Evolutionary conservation across 2,113 vertebrate species (phyloP).

Genomic region (Ophiodon elongatus): DNA sequence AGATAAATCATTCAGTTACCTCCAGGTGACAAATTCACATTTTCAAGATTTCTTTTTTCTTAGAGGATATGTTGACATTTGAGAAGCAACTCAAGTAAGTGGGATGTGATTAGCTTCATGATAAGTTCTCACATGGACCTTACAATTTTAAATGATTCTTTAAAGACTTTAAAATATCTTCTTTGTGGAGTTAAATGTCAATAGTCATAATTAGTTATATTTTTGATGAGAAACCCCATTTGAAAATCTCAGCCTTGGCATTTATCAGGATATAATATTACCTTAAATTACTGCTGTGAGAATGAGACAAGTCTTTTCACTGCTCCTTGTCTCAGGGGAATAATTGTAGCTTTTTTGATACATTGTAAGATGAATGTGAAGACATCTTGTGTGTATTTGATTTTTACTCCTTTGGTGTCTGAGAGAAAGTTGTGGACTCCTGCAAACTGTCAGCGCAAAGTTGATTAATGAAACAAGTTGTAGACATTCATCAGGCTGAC

Average conservation of each 20-base stretch:
- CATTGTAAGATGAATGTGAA: neutral
- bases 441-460: neutral
- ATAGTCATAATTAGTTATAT: neutral
- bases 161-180: conserved; percentile 16
- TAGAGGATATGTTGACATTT: conserved; percentile 39
- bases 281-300: neutral
- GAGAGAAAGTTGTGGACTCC: conserved; percentile 7
- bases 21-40: conserved; percentile 41
- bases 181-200: conserved; percentile 5
- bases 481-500: neutral
- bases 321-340: neutral
- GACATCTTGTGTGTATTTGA: conserved; percentile 3
- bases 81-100: conserved; percentile 22
- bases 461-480: conserved; percentile 17
- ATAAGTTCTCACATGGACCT: neutral
- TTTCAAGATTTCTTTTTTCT: conserved; percentile 29
- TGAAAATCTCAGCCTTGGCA: neutral
- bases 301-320: neutral
- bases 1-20: conserved; percentile 60
- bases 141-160: neutral
- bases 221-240: neutral
- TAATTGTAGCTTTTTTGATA: neutral
- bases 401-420: conserved; percentile 1
- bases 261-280: neutral
- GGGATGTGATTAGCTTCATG: conserved; percentile 1